A percentile compares a stretch with the other conserved stretches of the same genome.
Conservation (phyloP, 30 jellyfish, hydroid and myxozoan genomes). For the Hydractinia echinata region DNA sequence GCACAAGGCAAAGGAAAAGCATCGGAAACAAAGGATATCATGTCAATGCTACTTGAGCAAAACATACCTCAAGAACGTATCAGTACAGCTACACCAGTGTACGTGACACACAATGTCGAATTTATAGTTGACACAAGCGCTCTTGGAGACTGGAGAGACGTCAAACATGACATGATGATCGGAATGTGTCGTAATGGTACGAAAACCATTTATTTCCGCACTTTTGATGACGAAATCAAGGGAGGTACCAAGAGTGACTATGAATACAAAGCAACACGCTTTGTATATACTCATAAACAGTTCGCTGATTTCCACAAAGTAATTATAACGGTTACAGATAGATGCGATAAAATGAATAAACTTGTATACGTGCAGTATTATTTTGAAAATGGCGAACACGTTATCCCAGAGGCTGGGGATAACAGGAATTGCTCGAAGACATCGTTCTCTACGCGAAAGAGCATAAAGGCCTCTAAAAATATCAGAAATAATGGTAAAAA, state of each 20-base stretch:
- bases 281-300: constrained; percentile 13
- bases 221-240: neutral
- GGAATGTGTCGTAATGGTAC: constrained; percentile 37
- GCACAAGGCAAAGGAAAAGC: constrained; percentile 14
- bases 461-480: neutral
- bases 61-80: constrained; percentile 16
- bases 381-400: constrained; percentile 40
- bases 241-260: neutral
- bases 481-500: constrained; percentile 31
- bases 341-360: neutral
- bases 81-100: constrained; percentile 31
- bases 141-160: constrained; percentile 36
- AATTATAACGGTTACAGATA: neutral
- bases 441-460: too few species aligned
- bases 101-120: constrained; percentile 36
- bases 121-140: constrained; percentile 30
- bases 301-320: constrained; percentile 41
- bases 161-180: constrained; percentile 25
- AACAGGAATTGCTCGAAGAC: too few species aligned
- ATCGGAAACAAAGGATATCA: constrained; percentile 3
- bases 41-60: neutral
- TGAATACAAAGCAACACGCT: constrained; percentile 17
- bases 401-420: constrained; percentile 14
- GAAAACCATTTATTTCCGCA: constrained; percentile 20
- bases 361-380: constrained; percentile 17